These are phyloP conservation scores for Cinclus cinclus DNA, from an alignment of 2,113 vertebrate species.

Conservation along the genomic window DNA sequence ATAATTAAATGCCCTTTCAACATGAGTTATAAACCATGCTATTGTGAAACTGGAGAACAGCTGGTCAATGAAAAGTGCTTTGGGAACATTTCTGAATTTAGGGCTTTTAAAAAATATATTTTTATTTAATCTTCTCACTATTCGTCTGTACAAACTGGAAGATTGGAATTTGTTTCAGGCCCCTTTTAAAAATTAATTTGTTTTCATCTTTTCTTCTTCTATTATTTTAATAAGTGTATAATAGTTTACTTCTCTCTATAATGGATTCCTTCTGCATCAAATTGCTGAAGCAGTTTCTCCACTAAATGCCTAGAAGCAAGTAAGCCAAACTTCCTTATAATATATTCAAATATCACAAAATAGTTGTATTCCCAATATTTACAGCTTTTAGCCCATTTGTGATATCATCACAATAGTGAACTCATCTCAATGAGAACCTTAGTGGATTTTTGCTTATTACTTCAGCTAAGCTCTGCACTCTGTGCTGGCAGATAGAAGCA, in stretches of 20 bases:
- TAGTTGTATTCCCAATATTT: neutral
- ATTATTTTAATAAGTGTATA: rapidly evolving
- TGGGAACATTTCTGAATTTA: neutral
- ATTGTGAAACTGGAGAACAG: neutral
- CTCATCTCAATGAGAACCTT: neutral
- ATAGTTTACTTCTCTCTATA: neutral
- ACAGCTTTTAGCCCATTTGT: neutral
- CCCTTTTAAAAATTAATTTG: rapidly evolving
- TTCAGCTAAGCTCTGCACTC: neutral
- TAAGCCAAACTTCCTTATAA: neutral
- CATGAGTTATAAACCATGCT: neutral
- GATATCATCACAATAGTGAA: neutral
- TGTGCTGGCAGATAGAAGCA: neutral
- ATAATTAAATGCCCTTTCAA: neutral
- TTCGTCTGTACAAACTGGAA: neutral
- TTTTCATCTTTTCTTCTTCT: neutral
- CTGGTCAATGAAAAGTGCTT: neutral
- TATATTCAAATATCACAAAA: neutral
- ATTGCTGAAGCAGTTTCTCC: neutral
- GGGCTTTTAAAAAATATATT: neutral
- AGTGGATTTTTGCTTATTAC: neutral
- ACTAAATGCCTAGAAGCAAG: neutral
- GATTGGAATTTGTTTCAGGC: neutral
- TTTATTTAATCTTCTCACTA: neutral
- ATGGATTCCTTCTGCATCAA: neutral